Percentiles rank a stretch among this genome's conserved stretches.
phyloP scores from a whole-genome alignment of 2,113 vertebrate species.

The Xenopus laevis region DNA sequence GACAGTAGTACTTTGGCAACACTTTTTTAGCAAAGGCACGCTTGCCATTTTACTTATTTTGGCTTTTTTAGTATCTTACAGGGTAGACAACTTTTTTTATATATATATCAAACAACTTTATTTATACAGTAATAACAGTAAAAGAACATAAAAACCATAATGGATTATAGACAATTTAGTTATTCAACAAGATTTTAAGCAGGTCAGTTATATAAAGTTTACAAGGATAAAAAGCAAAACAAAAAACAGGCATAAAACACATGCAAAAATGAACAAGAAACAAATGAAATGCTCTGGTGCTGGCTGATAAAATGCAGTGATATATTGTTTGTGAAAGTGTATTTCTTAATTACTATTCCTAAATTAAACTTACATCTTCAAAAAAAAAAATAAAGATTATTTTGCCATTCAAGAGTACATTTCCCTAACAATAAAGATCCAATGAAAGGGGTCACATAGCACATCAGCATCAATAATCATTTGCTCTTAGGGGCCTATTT shows the following conservation, averaged over 20 bases:
- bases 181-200: background rate
- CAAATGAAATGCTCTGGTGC: background rate
- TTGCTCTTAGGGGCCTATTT: no score
- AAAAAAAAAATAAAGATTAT: no score
- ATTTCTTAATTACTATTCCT: background rate
- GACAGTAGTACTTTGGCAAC: no score
- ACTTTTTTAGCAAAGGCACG: no score
- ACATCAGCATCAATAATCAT: no score
- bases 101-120: constrained; percentile 14
- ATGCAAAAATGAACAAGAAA: constrained; percentile 16
- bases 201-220: constrained; percentile 4
- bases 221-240: background rate
- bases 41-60: no score
- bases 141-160: constrained; percentile 23
- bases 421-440: background rate
- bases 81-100: no score
- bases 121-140: constrained; percentile 49
- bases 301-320: background rate
- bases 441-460: no score
- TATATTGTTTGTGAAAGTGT: constrained; percentile 2
- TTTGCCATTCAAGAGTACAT: background rate
- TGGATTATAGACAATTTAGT: background rate
- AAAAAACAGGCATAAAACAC: background rate
- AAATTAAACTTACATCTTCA: background rate
- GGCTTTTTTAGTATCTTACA: no score